Evolutionary conservation across 2,888 invertebrate species (phyloP).

Genomic region (Enchytraeus crypticus): DNA sequence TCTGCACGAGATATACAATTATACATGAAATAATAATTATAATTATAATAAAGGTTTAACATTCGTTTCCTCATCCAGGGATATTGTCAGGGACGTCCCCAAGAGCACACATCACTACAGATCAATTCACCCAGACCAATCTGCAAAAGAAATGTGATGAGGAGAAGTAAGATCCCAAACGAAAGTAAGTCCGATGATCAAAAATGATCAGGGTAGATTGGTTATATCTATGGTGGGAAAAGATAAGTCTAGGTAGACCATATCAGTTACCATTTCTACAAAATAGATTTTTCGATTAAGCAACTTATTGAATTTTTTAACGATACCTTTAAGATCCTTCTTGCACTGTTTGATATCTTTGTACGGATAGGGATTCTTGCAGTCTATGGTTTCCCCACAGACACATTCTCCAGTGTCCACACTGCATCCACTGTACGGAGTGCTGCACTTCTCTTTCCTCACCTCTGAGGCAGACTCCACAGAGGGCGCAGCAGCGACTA

Average conservation of each 20-base stretch:
- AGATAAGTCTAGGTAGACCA: not conserved
- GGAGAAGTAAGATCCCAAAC: no score
- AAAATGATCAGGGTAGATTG: no score
- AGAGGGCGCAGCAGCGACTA: no score
- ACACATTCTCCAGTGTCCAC: not conserved
- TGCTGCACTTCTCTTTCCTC: not conserved
- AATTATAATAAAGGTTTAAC: no score
- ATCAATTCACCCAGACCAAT: no score
- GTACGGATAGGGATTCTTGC: constrained; percentile 10
- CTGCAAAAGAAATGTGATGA: no score
- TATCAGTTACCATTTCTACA: not conserved
- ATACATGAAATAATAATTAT: not conserved
- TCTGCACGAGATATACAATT: no score
- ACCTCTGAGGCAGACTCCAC: not conserved
- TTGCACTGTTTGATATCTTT: constrained; percentile 2
- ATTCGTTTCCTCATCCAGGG: no score
- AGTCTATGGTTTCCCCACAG: not conserved
- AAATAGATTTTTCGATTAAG: not conserved
- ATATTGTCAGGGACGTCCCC: no score
- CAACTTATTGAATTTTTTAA: not conserved
- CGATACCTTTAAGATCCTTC: constrained; percentile 1
- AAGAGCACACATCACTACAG: no score
- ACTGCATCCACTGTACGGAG: constrained; percentile 1
- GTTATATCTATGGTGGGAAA: no score
- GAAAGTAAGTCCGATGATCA: no score